Base-by-base conservation (phyloP, 2,797 vertebrate species). In the Trematomus bernacchii region DNA sequence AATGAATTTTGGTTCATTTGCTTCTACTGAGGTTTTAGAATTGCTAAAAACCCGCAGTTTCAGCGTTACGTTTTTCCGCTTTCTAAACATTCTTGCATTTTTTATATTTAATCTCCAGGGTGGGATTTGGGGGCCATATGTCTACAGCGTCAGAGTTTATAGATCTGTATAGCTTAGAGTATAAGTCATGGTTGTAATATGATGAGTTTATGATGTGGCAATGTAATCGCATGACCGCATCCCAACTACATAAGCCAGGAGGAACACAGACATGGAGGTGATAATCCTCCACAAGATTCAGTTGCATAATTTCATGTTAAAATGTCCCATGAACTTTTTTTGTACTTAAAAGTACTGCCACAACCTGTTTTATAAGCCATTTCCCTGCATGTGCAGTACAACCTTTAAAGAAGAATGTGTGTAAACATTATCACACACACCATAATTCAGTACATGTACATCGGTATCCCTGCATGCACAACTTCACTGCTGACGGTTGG, bases 201-300 rank as follows among this genome's bases (percentile, higher is more conserved):
- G 77, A 76, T 61, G 62, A 62, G 71, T 93, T 94, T 92, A 93
- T 92, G 89, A 91, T 81, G 89, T 93, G 92, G 57, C 65, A 83
- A 90, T 85, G 69, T 76, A 69, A 16, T 71, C 65, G 47, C 78
- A 85, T 91, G 83, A 84, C 81, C 79, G 57, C 64, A 74, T 83
- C 76, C 85, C 79, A 88, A 70, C 81, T 67, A 59, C 46, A 70
- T 73, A 82, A 87, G 72, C 77, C 69, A 76, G 64, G 33, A 57
- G 52, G 60, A 63, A 68, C 70, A 76, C 64, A 47, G 70, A 63
- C 55, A 21, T 10, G 14, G 30, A 85, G 86, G 90, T 88, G 89
- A 85, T 91, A 92, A 94, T 92, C 90, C 71, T 66, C 70, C 18
- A 6, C 50, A 80, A 78, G 76, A 91, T 91, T 92, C 73, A 60